Evolutionary conservation across 2,888 invertebrate genomes (phyloP), one percentile per base, ranked within the genome.

Genomic region (Pedicia rivosa): DNA sequence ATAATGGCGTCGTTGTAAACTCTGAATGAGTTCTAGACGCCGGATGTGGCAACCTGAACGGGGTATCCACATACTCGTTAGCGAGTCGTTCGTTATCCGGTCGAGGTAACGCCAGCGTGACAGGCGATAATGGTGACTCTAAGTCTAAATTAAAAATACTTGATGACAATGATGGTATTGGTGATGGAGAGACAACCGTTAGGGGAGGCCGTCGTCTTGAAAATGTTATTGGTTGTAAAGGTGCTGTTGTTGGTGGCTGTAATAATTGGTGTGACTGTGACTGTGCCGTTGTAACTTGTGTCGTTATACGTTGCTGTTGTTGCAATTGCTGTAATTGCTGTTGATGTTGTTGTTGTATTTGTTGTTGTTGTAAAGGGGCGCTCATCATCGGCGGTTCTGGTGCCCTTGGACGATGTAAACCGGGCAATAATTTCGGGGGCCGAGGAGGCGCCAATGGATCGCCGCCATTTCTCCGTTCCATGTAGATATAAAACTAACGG

Each of bases 21-120:
- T 14, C 5, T 24, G 33, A 12, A 22, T 13, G 15, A 9, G 25
- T 24, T n/a, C 34, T 14, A 22, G 13, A 15, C 52, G 57, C 59
- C 60, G 65, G 64, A 32, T 32, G 20, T 13, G 8, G 7, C 20
- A 32, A 9, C 56, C 72, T 71, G 55, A 78, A 69, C 48, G 80
- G 87, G 48, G 86, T 83, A 63, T 91, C 91, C 65, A 91, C 87
- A 71, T 91, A 91, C 62, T 90, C 87, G 70, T 91, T 91, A 60
- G 77, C 76, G 59, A 77, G 74, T 56, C 90, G 72, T 59, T 87
- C 87, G 57, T 72, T 74, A 62, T 83, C 82, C 50, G 88, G 87
- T 58, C 90, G 72, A 50, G 88, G 88, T 62, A 68, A 67, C 54
- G 68, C 70, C 54, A 68, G 60, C 47, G 68, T 66, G 56, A 65